A percentile compares a stretch with the other conserved stretches of the same genome.
Conservation (phyloP, 2,888 invertebrate species). For the Nezara viridula region DNA sequence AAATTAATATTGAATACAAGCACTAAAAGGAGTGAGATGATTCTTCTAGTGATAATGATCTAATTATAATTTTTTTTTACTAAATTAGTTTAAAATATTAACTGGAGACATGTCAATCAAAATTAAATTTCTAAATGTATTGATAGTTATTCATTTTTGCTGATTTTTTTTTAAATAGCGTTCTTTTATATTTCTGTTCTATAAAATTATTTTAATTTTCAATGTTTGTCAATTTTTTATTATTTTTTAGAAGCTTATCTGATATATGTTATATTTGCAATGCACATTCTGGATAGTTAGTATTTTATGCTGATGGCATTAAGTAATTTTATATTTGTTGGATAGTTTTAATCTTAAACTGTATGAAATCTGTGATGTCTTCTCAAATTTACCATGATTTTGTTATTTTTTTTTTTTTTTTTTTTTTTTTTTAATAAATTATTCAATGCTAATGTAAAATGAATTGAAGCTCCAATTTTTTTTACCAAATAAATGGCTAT, state of each 20-base stretch:
- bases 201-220: neutral
- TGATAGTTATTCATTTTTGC: neutral
- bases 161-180: too few relatives aligned
- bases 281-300: neutral
- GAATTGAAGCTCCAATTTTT: neutral
- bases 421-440: neutral
- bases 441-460: neutral
- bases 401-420: too few relatives aligned
- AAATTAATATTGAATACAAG: constrained; percentile 17
- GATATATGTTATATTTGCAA: neutral
- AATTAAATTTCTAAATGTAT: neutral
- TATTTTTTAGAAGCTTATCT: neutral
- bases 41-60: neutral
- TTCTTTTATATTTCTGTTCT: too few relatives aligned
- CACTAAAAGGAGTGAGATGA: neutral
- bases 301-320: neutral
- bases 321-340: neutral
- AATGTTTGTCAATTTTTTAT: too few relatives aligned
- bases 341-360: neutral
- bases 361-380: neutral
- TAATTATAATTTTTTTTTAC: neutral
- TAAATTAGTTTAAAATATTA: neutral
- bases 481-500: neutral
- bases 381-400: constrained; percentile 23
- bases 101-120: neutral